These are phyloP conservation scores for Habropoda laboriosa DNA, from an alignment of 1,140 invertebrate genomes.

Conservation along the genomic window DNA sequence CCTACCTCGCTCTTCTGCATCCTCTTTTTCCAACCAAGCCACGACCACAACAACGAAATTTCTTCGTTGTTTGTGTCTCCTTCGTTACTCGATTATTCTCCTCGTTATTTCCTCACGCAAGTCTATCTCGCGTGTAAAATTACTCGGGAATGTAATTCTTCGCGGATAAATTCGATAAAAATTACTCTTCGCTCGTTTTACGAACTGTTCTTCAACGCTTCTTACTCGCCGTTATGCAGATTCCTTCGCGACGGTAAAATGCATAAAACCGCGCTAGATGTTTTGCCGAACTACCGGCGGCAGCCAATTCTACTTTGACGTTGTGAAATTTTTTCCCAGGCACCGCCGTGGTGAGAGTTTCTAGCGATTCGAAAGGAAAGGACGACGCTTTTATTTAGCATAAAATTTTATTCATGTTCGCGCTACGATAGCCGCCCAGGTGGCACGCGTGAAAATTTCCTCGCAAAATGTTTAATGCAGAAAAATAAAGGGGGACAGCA, in stretches of 20 bases:
- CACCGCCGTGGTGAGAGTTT: no score
- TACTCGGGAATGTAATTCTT: no score
- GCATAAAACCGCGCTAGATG: neutral
- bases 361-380: neutral
- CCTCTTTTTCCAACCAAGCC: neutral
- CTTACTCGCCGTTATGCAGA: no score
- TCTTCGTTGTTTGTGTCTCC: neutral
- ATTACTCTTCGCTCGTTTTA: no score
- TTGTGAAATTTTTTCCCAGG: neutral
- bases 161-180: no score
- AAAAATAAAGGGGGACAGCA: no score
- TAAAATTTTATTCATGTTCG: neutral
- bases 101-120: no score
- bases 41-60: slow-evolving; percentile 1
- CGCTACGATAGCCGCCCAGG: neutral
- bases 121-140: no score
- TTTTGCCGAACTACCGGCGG: neutral
- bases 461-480: neutral
- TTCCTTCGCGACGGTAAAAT: no score
- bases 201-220: no score
- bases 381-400: neutral
- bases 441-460: neutral
- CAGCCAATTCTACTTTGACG: no score
- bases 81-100: no score
- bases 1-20: neutral